Base-by-base conservation (phyloP, 2,113 vertebrate species). In the Scomber colias region DNA sequence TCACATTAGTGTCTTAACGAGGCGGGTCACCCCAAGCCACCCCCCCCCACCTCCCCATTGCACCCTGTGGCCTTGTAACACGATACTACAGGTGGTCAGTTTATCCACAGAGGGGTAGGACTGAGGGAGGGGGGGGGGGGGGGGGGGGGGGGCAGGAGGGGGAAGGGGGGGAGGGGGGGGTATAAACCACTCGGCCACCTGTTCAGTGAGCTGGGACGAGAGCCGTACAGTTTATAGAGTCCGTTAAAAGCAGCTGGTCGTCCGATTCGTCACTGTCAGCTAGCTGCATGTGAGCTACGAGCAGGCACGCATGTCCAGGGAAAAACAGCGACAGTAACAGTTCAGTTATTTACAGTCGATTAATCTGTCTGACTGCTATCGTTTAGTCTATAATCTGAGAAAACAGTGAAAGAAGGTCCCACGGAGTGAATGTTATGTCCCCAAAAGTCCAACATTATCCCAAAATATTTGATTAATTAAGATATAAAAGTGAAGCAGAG, bases 151-250 rank as follows among this genome's bases (percentile, higher is more conserved):
- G n/a, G n/a, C n/a, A n/a, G 15, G 30, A 15, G 19, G 5, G 6
- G 2, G 9, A 9, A 5, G 11, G 0, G 11, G 5, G 10, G 8
- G 24, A 16, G 31, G n/a, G 7, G 56, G 40, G 1, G 15, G 19
- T 31, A 56, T 1, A 24, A 62, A n/a, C 67, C 77, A 65, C 61
- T 62, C 13, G 27, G 82, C 69, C 90, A 90, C 77, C 86, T 91
- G 87, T 81, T 90, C 27, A 14, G 16, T 24, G 17, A 53, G 15
- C 82, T 7, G 69, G 69, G 65, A 79, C 12, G 14, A 35, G 19
- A 69, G 53, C 24, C 0, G 0, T 81, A 66, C 61, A 77, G 65
- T 54, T 51, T 19, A 54, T 3, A 57, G 51, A 0, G 84, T 63
- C 57, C 75, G 82, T 81, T 57, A 17, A 13, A 67, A 48, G 81